phyloP scores from a whole-genome alignment of 2,888 invertebrate species.

The Shargacucullia verbasci region DNA sequence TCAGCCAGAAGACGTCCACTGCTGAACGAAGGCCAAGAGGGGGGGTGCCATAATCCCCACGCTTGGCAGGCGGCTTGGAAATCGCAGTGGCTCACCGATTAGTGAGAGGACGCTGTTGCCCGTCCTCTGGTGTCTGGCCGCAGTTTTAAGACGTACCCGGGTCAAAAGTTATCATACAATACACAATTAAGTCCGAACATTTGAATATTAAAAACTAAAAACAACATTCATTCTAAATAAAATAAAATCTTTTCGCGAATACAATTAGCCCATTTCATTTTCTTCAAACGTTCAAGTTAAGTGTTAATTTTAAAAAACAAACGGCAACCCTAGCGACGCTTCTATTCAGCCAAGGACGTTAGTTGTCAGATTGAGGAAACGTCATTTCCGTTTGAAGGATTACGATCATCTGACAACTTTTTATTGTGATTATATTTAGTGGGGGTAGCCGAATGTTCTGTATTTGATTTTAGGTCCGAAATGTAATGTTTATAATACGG shows the following conservation, averaged over 20 bases:
- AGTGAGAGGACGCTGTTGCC: too few species aligned
- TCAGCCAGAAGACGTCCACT: too few species aligned
- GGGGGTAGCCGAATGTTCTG: conserved; percentile 1
- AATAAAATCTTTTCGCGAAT: conserved; percentile 29
- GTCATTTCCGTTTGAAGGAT: conserved; percentile 72
- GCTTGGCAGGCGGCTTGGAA: too few species aligned
- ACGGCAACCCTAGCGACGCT: conserved; percentile 45
- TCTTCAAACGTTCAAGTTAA: conserved; percentile 43
- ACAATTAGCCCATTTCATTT: conserved; percentile 43
- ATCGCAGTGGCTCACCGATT: too few species aligned
- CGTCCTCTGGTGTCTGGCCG: too few species aligned
- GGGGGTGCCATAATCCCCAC: too few species aligned
- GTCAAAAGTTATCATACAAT: too few species aligned
- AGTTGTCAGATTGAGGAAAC: conserved; percentile 64
- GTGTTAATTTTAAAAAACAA: conserved; percentile 57
- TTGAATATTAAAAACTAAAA: conserved; percentile 1
- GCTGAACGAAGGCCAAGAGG: too few species aligned
- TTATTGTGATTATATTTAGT: conserved; percentile 54
- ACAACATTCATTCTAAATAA: conserved; percentile 7
- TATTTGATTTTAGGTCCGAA: conserved; percentile 4
- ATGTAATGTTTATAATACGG: too few species aligned
- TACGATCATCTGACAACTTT: conserved; percentile 73
- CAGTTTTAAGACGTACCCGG: too few species aligned
- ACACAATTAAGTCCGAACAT: too few species aligned
- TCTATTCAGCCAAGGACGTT: conserved; percentile 57